These are phyloP conservation scores for Agrochola circellaris DNA, from an alignment of 2,888 invertebrate genomes.

Conservation along the genomic window DNA sequence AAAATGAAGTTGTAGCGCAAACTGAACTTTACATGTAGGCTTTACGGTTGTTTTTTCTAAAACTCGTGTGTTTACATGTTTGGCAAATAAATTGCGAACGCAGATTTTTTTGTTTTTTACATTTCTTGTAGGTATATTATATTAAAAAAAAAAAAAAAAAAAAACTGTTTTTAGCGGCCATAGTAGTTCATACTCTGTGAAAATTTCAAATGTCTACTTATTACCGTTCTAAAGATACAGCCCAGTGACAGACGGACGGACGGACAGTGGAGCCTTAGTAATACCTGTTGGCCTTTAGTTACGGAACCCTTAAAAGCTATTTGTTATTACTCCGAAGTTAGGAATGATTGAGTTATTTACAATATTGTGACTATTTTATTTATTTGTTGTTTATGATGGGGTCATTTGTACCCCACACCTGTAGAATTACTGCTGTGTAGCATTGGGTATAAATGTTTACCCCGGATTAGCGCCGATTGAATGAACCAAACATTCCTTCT, in stretches of 20 bases:
- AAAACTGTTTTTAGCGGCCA: neutral
- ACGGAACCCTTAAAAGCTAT: constrained; percentile 43
- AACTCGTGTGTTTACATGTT: too few relatives aligned
- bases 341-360: constrained; percentile 58
- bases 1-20: too few relatives aligned
- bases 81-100: too few relatives aligned
- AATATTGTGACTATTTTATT: constrained; percentile 39
- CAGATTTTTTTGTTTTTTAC: too few relatives aligned
- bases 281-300: too few relatives aligned
- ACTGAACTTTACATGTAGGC: too few relatives aligned
- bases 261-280: too few relatives aligned
- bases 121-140: too few relatives aligned
- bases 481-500: neutral
- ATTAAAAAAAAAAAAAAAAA: too few relatives aligned
- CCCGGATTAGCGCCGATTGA: constrained; percentile 15
- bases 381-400: constrained; percentile 36
- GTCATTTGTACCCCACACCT: constrained; percentile 31
- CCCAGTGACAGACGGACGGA: too few relatives aligned
- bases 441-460: constrained; percentile 1
- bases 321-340: constrained; percentile 50
- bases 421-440: constrained; percentile 9
- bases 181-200: neutral
- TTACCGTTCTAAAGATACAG: neutral
- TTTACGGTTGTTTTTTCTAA: too few relatives aligned
- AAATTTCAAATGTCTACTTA: neutral